phyloP scores from a whole-genome alignment of 2,888 invertebrate genomes.

The Timema cristinae region DNA sequence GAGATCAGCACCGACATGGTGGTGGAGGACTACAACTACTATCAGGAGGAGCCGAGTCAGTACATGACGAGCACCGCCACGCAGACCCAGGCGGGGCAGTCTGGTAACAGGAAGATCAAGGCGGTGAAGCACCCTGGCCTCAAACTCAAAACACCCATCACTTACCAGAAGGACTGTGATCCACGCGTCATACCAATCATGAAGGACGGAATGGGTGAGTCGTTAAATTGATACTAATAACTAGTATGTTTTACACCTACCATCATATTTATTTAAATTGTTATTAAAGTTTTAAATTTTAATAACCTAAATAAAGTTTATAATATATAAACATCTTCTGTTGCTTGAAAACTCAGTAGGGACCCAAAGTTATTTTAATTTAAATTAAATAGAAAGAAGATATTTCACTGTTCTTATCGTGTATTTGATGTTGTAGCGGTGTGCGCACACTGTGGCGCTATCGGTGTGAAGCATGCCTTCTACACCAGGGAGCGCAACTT shows the following conservation, averaged over 20 bases:
- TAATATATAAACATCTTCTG: too few relatives aligned
- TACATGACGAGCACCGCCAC: slow-evolving; percentile 53
- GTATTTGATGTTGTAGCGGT: slow-evolving; percentile 57
- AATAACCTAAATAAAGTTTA: too few relatives aligned
- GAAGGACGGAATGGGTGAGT: slow-evolving; percentile 84
- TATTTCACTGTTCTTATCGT: slow-evolving; percentile 7
- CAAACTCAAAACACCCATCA: slow-evolving; percentile 71
- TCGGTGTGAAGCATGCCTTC: slow-evolving; percentile 82
- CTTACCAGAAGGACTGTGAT: slow-evolving; percentile 74
- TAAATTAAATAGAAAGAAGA: too few relatives aligned
- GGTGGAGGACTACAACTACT: slow-evolving; percentile 32
- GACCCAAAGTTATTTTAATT: too few relatives aligned
- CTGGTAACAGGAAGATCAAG: slow-evolving; percentile 58
- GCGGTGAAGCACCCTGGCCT: slow-evolving; percentile 70
- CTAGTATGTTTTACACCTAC: too few relatives aligned
- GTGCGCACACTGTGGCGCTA: slow-evolving; percentile 79
- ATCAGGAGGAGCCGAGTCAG: slow-evolving; percentile 24
- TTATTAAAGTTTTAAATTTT: too few relatives aligned
- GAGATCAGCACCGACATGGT: slow-evolving; percentile 46
- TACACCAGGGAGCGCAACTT: slow-evolving; percentile 77
- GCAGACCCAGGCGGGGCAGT: slow-evolving; percentile 49
- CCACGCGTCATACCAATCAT: slow-evolving; percentile 81
- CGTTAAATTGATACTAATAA: slow-evolving; percentile 1
- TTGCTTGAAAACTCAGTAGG: too few relatives aligned
- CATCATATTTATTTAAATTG: too few relatives aligned